Base-by-base conservation (phyloP, 2,888 invertebrate genomes). In the Aphidoletes aphidimyza region DNA sequence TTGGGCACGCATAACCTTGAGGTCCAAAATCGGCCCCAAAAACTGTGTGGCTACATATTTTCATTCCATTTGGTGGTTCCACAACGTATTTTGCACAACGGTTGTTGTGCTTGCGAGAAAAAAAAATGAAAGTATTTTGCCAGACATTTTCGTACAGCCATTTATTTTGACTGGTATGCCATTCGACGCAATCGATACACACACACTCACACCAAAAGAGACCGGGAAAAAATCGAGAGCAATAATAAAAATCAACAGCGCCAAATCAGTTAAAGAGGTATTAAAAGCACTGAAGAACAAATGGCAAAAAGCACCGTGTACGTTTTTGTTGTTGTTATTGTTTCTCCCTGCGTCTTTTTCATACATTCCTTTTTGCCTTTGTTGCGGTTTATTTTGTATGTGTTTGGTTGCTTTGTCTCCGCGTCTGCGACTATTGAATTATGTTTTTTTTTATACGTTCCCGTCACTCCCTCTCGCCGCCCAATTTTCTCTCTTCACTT, bases 381-480 rank as follows among this genome's bases (percentile, higher is more conserved):
- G 26, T 30, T 34, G 69, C 34, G 30, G 69, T 30, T 69, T 69
- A 17, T 30, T 14, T 26, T 1, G 30, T 30, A 22, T 54, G 22
- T 54, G 30, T 34, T n/a, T 3, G 69, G 30, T 69, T 69, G 69
- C 26, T 69, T 69, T 69, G 69, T 69, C 69, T 69, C 69, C 69
- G n/a, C n/a, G 69, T 69, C 69, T 69, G 69, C 69, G 34, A 69
- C 69, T 34, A 69, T 69, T 69, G 30, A 69, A 69, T 69, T 69
- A 69, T 69, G 1, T 54, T 2, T 14, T 69, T 69, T 69, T 22
- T 54, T 22, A n/a, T n/a, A n/a, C 54, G 2, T 22, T 22, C 22
- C 39, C 11, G 5, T 39, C 39, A 39, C 5, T 39, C 22, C 5
- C 30, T 5, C 5, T 30, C 14, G 34, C 34, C 30, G 26, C 69